Base-by-base conservation (phyloP, 2,888 invertebrate genomes). In the Heteropelma amictum region DNA sequence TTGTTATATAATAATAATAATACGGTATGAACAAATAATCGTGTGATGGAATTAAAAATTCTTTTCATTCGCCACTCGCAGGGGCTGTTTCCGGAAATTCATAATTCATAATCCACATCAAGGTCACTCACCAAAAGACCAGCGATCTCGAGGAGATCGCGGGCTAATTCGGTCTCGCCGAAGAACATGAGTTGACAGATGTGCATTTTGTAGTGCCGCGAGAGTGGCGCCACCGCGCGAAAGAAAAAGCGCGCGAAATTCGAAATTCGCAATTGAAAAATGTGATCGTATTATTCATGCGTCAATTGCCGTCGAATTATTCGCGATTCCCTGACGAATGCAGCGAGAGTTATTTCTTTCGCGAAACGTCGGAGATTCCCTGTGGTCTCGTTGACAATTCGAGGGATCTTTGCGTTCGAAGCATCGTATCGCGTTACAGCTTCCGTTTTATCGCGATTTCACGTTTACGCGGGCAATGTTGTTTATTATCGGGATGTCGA, bases 81-180 rank as follows among this genome's bases (percentile, higher is more conserved):
- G n/a, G n/a, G n/a, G n/a, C n/a, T n/a, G n/a, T n/a, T n/a, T n/a
- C n/a, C n/a, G n/a, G n/a, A n/a, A n/a, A n/a, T n/a, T n/a, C n/a
- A n/a, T n/a, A n/a, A n/a, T n/a, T n/a, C n/a, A n/a, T n/a, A n/a
- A n/a, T n/a, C n/a, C n/a, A n/a, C n/a, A 3, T 40, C n/a, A 10
- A 45, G 10, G 19, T 14, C 17, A 86, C 87, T 87, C 80, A 88
- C 88, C 87, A 88, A 63, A 60, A 86, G 81, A 65, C 80, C 81
- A 30, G 84, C 85, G 58, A 87, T 82, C 74, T 87, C 84, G 60
- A 88, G 80, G 40, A 88, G 81, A 68, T 88, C 86, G 42, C 83
- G 82, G 68, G 84, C 83, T 65, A 88, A 68, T 65, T 88, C 84
- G 38, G 80, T 80, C 67, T 86, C 84, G 68, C 83, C 79, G 73